Conservation (phyloP, 2,888 invertebrate species). For the Drosophila demipolita region DNA sequence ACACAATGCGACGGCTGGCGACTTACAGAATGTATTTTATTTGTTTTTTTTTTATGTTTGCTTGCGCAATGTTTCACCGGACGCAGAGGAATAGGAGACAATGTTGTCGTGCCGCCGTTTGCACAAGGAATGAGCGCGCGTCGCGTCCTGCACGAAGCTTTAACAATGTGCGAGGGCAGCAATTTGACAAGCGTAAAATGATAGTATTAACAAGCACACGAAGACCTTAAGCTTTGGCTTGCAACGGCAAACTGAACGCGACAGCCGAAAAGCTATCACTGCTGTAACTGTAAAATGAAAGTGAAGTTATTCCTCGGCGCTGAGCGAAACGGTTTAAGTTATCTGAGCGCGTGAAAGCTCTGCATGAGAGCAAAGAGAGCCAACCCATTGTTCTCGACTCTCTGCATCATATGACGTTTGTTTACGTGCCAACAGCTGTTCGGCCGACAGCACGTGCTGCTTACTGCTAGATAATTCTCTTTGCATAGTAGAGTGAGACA, state of each 20-base stretch:
- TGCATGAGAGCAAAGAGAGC: slow-evolving; percentile 1
- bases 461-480: slow-evolving; percentile 6
- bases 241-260: slow-evolving; percentile 64
- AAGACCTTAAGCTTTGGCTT: slow-evolving; percentile 67
- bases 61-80: slow-evolving; percentile 6
- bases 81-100: slow-evolving; percentile 2
- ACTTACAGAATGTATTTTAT: slow-evolving; percentile 31
- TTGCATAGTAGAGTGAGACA: slow-evolving; percentile 28
- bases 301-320: slow-evolving; percentile 53
- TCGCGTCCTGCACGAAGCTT: slow-evolving; percentile 42
- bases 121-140: slow-evolving; percentile 63
- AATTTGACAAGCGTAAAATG: slow-evolving; percentile 19
- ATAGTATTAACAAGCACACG: slow-evolving; percentile 19
- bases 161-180: slow-evolving; percentile 23
- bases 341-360: slow-evolving; percentile 60
- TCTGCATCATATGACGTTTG: slow-evolving; percentile 66
- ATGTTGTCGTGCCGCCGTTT: slow-evolving; percentile 53
- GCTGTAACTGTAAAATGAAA: slow-evolving; percentile 61
- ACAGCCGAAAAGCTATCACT: slow-evolving; percentile 37
- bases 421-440: slow-evolving; percentile 73
- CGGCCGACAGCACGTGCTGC: slow-evolving; percentile 47
- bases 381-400: not conserved
- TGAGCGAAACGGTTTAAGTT: slow-evolving; percentile 72
- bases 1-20: slow-evolving; percentile 48
- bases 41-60: not conserved